phyloP scores from a whole-genome alignment of 2,113 vertebrate species.

The Uria lomvia region DNA sequence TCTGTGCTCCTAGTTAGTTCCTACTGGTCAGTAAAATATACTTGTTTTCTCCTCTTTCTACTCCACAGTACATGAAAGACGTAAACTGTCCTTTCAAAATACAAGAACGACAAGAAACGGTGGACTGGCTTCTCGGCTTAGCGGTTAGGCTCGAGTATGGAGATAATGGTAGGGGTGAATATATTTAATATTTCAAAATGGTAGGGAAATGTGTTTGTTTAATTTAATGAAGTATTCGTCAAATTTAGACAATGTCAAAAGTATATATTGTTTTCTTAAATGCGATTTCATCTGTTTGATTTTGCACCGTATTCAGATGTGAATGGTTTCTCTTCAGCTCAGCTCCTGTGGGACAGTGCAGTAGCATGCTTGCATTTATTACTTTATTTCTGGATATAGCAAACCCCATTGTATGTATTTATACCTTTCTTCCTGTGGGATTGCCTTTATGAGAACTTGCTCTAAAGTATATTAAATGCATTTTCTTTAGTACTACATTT shows the following conservation, averaged over 20 bases:
- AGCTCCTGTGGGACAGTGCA: neutral
- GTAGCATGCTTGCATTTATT: neutral
- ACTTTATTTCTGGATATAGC: neutral
- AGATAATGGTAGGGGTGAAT: constrained; percentile 85
- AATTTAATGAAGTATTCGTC: neutral
- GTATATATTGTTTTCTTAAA: accelerated
- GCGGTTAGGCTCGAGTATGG: constrained; percentile 95
- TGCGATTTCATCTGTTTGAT: accelerated
- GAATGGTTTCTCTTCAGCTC: neutral
- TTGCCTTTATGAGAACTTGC: neutral
- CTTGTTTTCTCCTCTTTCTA: neutral
- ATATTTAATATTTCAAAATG: neutral
- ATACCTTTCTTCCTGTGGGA: neutral
- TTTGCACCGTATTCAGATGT: accelerated
- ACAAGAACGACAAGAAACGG: constrained; percentile 83
- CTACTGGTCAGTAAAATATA: accelerated
- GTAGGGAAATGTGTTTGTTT: neutral
- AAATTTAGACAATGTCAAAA: neutral
- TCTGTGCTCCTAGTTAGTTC: neutral
- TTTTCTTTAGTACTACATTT: neutral
- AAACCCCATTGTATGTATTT: neutral
- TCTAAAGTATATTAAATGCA: neutral
- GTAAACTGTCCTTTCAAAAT: constrained; percentile 89
- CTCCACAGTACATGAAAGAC: constrained; percentile 88
- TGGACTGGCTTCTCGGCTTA: constrained; percentile 96